These are phyloP conservation scores for Rhingia rostrata DNA, from an alignment of 2,888 invertebrate genomes.

Conservation along the genomic window DNA sequence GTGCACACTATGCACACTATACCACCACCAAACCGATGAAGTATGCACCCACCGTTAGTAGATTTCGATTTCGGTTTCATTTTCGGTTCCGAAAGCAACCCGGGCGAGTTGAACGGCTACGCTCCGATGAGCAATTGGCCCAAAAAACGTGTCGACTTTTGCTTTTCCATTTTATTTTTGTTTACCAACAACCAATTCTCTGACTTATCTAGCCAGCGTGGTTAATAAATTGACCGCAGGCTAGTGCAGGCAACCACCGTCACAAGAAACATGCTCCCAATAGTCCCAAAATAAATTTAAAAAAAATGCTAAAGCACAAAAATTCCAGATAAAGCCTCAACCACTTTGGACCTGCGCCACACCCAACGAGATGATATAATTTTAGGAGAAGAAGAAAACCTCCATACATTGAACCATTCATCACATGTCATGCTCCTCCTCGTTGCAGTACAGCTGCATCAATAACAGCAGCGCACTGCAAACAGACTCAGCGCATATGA, in stretches of 20 bases:
- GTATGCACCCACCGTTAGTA: slow-evolving; percentile 61
- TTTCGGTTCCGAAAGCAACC: slow-evolving; percentile 68
- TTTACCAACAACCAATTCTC: slow-evolving; percentile 27
- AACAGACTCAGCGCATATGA: slow-evolving; percentile 16
- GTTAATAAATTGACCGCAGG: slow-evolving; percentile 74
- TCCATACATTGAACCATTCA: slow-evolving; percentile 66
- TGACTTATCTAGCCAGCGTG: slow-evolving; percentile 66
- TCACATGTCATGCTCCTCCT: slow-evolving; percentile 72
- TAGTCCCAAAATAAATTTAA: background rate
- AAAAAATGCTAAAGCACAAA: slow-evolving; percentile 15
- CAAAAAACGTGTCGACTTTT: slow-evolving; percentile 71
- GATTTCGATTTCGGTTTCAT: slow-evolving; percentile 66
- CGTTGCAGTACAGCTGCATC: slow-evolving; percentile 25
- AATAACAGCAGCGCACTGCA: slow-evolving; percentile 29
- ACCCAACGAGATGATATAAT: slow-evolving; percentile 61
- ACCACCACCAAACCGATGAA: slow-evolving; percentile 55
- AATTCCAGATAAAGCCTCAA: slow-evolving; percentile 51
- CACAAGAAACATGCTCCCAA: slow-evolving; percentile 38
- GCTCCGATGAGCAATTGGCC: slow-evolving; percentile 75
- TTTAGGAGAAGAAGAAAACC: slow-evolving; percentile 51
- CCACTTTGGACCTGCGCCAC: slow-evolving; percentile 53
- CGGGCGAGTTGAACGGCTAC: slow-evolving; percentile 59
- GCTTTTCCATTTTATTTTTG: slow-evolving; percentile 36
- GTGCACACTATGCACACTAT: slow-evolving; percentile 12
- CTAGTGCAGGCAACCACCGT: slow-evolving; percentile 32